phyloP scores from a whole-genome alignment of 2,113 vertebrate genomes.

The Hucho hucho region DNA sequence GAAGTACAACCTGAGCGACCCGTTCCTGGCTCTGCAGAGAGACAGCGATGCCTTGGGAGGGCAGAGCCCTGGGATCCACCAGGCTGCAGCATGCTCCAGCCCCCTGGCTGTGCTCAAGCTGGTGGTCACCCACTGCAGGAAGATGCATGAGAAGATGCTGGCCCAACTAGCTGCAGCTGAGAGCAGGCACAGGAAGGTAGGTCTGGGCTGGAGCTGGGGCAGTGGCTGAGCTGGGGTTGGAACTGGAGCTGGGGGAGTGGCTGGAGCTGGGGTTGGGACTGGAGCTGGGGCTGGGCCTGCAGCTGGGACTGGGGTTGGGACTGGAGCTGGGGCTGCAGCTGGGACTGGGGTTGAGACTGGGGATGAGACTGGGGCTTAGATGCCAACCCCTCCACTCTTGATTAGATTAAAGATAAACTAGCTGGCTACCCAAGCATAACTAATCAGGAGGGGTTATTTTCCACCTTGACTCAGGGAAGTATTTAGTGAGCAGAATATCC shows the following conservation, averaged over 20 bases:
- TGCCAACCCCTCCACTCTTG: not conserved
- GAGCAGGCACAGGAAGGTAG: constrained; percentile 90
- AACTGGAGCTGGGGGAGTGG: too few relatives aligned
- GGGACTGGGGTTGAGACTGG: too few relatives aligned
- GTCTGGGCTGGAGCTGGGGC: constrained; percentile 17
- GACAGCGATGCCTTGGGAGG: constrained; percentile 84
- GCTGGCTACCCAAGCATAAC: too few relatives aligned
- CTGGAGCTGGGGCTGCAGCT: too few relatives aligned
- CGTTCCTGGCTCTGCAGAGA: constrained; percentile 90
- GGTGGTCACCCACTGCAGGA: constrained; percentile 95
- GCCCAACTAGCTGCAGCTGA: constrained; percentile 91
- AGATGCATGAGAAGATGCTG: constrained; percentile 95
- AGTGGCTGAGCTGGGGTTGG: too few relatives aligned
- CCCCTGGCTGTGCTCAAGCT: constrained; percentile 89
- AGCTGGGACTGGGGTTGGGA: constrained; percentile 70
- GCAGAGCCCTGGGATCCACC: constrained; percentile 64
- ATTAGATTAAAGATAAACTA: not conserved
- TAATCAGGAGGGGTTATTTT: too few relatives aligned
- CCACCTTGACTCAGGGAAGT: not conserved
- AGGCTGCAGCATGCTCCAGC: constrained; percentile 75
- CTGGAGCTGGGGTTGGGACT: too few relatives aligned
- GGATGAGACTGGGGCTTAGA: not conserved
- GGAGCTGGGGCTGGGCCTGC: constrained; percentile 61
- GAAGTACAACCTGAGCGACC: constrained; percentile 93
- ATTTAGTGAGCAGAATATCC: too few relatives aligned